Evolutionary conservation across 2,888 invertebrate species (phyloP), one percentile per base, ranked within the genome.

Genomic region (Acanthacorydalis orientalis): DNA sequence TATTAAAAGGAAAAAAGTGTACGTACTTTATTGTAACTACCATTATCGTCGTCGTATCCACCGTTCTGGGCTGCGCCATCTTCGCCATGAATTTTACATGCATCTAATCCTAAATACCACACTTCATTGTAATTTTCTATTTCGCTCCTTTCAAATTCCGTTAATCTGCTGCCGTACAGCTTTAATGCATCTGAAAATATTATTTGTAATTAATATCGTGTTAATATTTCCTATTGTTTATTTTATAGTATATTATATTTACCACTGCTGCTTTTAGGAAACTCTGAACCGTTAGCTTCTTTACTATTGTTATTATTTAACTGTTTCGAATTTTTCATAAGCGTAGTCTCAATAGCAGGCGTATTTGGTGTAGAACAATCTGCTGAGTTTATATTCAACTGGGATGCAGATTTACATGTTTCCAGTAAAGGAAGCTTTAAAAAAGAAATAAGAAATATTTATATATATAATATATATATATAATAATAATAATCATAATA

Each of bases 1-100:
- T 4, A 4, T 23, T 46, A 44, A 42, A 23, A 34, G 43, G 37
- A 23, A 6, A 11, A 35, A 14, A 15, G 12, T 41, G 41, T 48
- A 56, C 64, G 70, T 66, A 89, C 90, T 80, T 93, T 95, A 65
- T 88, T 86, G 68, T 95, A 95, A 64, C 90, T 91, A 57, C 91
- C 91, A 64, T 89, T 89, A 53, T 90, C 90, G 58, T 92, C 91
- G 58, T 92, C 91, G 59, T 83, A 91, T 31, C 89, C 90, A 53
- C 82, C 80, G 68, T 91, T 91, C 62, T 85, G 82, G 45, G 83
- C 78, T 48, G 82, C 76, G 47, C 82, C 81, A 55, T 84, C 75
- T 57, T 83, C 81, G 15, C 85, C 88, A 59, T 84, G 83, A 55
- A 90, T 83, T 68, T 91, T 91, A 65, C 77, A 82, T 40, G 89